phyloP scores from a whole-genome alignment of 2,113 vertebrate genomes.

The Agapornis roseicollis region DNA sequence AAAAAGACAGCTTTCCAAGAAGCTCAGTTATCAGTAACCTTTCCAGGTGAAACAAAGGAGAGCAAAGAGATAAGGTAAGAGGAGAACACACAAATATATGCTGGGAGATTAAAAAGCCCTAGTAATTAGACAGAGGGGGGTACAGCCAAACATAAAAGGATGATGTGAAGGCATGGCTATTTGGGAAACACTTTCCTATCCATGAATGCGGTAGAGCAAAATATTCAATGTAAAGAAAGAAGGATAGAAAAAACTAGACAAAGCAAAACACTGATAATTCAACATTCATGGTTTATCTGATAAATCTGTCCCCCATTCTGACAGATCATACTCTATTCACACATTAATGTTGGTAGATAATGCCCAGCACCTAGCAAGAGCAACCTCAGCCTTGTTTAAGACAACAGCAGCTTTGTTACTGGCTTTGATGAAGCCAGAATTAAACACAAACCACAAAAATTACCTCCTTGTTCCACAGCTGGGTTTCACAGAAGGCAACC shows the following conservation, averaged over 20 bases:
- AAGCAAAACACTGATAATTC: background rate
- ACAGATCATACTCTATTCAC: background rate
- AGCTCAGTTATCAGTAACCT: background rate
- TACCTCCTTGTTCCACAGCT: background rate
- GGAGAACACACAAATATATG: background rate
- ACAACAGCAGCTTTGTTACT: background rate
- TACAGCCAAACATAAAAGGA: background rate
- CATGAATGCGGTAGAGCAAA: background rate
- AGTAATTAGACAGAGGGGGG: background rate
- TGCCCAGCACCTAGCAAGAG: background rate
- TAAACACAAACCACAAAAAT: conserved; percentile 10
- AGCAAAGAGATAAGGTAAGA: background rate
- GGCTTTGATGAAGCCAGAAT: background rate
- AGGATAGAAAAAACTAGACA: background rate
- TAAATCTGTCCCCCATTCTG: background rate
- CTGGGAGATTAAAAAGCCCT: background rate
- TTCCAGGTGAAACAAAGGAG: background rate
- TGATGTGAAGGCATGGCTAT: background rate
- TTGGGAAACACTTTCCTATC: background rate
- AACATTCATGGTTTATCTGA: background rate
- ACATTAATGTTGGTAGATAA: background rate
- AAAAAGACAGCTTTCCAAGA: background rate
- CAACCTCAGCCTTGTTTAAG: background rate
- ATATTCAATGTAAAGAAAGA: background rate
- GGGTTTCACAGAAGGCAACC: background rate